These are phyloP conservation scores for Omphaloscelis lunosa DNA, from an alignment of 2,888 invertebrate species.

Conservation along the genomic window DNA sequence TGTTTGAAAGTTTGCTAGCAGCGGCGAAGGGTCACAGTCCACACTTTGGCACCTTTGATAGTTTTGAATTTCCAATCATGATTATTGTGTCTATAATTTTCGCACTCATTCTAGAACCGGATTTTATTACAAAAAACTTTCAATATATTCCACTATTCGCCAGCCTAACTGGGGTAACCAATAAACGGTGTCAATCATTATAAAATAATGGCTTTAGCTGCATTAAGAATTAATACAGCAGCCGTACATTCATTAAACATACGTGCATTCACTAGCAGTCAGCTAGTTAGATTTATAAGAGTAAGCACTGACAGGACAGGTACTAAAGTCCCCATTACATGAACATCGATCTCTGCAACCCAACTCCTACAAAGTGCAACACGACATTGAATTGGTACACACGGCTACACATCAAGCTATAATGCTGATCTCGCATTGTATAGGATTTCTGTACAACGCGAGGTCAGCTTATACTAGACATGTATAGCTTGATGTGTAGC, in stretches of 20 bases:
- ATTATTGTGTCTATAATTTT: not conserved
- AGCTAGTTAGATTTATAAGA: slow-evolving; percentile 27
- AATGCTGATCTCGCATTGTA: no score
- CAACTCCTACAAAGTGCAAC: slow-evolving; percentile 41
- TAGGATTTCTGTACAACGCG: no score
- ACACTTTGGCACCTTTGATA: no score
- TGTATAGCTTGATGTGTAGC: no score
- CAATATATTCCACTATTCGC: not conserved
- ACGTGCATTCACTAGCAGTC: slow-evolving; percentile 15
- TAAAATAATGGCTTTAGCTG: slow-evolving; percentile 11
- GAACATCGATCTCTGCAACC: slow-evolving; percentile 39
- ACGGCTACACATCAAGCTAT: no score
- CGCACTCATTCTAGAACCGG: not conserved
- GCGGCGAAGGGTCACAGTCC: not conserved
- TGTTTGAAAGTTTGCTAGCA: not conserved
- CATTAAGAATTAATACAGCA: slow-evolving; percentile 17
- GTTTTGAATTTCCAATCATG: not conserved
- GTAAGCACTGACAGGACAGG: slow-evolving; percentile 13
- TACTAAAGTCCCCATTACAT: slow-evolving; percentile 11
- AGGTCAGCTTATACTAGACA: no score
- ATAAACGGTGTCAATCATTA: slow-evolving; percentile 19
- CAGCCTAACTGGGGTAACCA: not conserved
- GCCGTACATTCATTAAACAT: slow-evolving; percentile 25
- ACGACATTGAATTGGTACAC: slow-evolving; percentile 39
- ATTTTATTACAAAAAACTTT: not conserved